phyloP scores from a whole-genome alignment of 2,113 vertebrate genomes.

The Phoenicopterus ruber region DNA sequence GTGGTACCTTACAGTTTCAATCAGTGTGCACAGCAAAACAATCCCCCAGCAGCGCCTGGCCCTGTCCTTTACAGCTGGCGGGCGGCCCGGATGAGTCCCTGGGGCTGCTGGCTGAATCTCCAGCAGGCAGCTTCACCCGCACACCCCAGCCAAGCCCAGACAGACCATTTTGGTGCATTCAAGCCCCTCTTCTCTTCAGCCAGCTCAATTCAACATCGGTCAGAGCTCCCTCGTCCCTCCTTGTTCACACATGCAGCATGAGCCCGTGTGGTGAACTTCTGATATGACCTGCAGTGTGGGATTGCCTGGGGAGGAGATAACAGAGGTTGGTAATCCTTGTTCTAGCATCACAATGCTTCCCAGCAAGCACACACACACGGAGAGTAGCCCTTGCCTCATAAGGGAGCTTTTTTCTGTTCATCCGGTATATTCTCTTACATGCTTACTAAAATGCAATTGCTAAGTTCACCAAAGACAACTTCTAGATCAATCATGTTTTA shows the following conservation, averaged over 20 bases:
- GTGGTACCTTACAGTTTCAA: background rate
- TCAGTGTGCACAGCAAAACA: background rate
- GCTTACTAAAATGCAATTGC: background rate
- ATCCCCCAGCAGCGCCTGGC: background rate
- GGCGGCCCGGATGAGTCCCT: background rate
- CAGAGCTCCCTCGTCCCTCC: background rate
- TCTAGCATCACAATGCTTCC: background rate
- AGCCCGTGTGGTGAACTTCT: background rate
- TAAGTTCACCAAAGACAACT: background rate
- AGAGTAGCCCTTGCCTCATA: background rate
- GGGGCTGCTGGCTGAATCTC: background rate
- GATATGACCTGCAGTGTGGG: background rate
- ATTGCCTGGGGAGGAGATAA: background rate
- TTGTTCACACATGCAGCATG: background rate
- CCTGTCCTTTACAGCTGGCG: background rate
- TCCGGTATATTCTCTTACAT: background rate
- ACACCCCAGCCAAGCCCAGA: background rate
- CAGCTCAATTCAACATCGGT: rapidly evolving
- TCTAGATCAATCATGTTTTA: background rate
- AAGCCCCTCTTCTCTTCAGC: background rate
- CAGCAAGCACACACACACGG: background rate
- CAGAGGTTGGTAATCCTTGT: background rate
- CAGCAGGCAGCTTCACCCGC: background rate
- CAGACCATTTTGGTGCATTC: background rate
- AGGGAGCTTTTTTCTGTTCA: background rate